Conservation (phyloP, 2,888 invertebrate species). For the Drosophila quasianomalipes region DNA sequence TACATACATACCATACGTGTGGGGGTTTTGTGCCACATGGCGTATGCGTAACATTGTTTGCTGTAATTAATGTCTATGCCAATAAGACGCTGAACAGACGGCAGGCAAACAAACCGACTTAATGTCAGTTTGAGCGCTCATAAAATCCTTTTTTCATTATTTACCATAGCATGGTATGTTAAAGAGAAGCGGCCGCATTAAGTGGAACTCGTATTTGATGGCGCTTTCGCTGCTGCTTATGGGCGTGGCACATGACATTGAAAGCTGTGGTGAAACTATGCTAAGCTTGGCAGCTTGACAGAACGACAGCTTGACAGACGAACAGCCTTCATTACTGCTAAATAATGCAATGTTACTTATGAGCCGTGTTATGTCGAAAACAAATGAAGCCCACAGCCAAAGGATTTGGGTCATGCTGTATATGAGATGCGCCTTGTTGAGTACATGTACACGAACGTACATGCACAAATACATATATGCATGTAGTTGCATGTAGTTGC, state of each 20-base stretch:
- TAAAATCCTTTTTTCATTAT: conserved; percentile 74
- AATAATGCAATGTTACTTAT: conserved; percentile 72
- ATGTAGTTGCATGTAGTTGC: conserved; percentile 44
- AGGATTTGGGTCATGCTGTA: conserved; percentile 75
- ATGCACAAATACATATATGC: conserved; percentile 13
- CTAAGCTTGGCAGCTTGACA: conserved; percentile 68
- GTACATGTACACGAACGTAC: conserved; percentile 12
- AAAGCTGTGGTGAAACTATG: conserved; percentile 66
- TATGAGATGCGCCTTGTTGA: conserved; percentile 64
- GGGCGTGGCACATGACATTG: conserved; percentile 76
- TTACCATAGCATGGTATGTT: conserved; percentile 21
- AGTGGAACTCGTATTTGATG: conserved; percentile 45
- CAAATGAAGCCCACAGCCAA: conserved; percentile 74
- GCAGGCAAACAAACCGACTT: conserved; percentile 48
- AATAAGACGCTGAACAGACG: conserved; percentile 51
- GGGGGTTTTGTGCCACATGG: conserved; percentile 38
- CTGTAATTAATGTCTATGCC: conserved; percentile 76
- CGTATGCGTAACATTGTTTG: conserved; percentile 73
- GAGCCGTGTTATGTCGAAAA: conserved; percentile 64
- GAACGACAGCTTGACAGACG: conserved; percentile 25
- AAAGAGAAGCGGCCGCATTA: conserved; percentile 59
- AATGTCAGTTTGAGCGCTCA: conserved; percentile 66
- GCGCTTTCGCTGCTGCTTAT: conserved; percentile 25
- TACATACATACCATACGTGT: neutral
- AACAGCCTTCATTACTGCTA: conserved; percentile 74